Percentiles rank a stretch among this genome's conserved stretches.
Conservation (phyloP, 2,888 invertebrate species). For the Lysandra bellargus region DNA sequence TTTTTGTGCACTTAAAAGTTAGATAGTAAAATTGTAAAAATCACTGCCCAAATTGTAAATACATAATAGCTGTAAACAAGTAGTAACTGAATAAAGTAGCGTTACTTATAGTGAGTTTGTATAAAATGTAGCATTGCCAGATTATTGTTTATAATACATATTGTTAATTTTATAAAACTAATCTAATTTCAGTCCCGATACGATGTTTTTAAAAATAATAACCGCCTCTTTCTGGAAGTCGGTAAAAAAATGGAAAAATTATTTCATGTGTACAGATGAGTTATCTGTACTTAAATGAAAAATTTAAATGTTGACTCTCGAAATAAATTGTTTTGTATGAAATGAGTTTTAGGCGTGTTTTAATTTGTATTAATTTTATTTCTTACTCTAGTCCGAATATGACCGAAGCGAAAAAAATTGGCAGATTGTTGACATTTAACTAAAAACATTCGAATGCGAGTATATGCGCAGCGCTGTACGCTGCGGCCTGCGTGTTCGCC, state of each 20-base stretch:
- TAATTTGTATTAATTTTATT: not conserved
- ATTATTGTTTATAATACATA: not conserved
- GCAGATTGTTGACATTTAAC: not conserved
- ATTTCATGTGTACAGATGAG: not conserved
- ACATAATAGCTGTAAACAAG: not conserved
- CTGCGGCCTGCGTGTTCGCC: no score
- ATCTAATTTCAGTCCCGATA: not conserved
- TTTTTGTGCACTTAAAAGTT: not conserved
- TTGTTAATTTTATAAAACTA: not conserved
- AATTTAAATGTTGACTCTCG: no score
- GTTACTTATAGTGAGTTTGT: not conserved
- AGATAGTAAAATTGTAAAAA: constrained; percentile 24
- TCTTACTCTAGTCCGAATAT: not conserved
- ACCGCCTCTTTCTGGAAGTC: no score
- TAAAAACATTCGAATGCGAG: no score
- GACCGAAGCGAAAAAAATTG: not conserved
- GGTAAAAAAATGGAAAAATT: no score
- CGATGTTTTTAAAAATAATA: no score
- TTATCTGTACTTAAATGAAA: no score
- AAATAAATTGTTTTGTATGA: not conserved
- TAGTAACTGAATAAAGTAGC: not conserved
- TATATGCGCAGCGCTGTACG: no score
- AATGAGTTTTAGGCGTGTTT: not conserved
- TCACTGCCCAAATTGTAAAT: constrained; percentile 28
- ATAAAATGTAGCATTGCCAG: not conserved